A percentile compares a stretch with the other conserved stretches of the same genome.
Conservation (phyloP, 2,797 vertebrate genomes). For the Dallia pectoralis region DNA sequence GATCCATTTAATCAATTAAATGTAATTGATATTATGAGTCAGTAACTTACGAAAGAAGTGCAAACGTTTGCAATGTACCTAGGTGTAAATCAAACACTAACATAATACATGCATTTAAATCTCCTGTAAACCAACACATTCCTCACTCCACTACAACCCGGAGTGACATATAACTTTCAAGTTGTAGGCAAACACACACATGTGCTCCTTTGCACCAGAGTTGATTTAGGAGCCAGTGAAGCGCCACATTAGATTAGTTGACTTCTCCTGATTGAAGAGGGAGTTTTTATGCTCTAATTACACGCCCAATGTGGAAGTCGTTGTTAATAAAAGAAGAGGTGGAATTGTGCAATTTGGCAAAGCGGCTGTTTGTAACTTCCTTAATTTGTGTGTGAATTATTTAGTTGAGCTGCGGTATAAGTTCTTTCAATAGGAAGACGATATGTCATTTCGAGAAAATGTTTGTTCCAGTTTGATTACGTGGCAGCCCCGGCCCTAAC, state of each 20-base stretch:
- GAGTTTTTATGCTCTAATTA: constrained; percentile 45
- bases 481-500: background rate
- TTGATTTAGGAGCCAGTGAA: constrained; percentile 30
- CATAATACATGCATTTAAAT: too few species aligned
- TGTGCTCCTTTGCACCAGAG: constrained; percentile 14
- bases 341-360: constrained; percentile 44
- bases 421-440: constrained; percentile 2
- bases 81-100: too few species aligned
- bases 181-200: too few species aligned
- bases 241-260: constrained; percentile 47
- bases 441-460: background rate
- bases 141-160: too few species aligned
- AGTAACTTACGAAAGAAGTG: too few species aligned
- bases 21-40: too few species aligned
- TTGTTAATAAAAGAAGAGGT: constrained; percentile 49
- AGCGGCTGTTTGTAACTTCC: constrained; percentile 18
- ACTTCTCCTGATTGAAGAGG: constrained; percentile 52
- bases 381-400: constrained; percentile 29
- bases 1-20: too few species aligned
- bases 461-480: background rate
- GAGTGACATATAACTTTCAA: background rate
- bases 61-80: too few species aligned
- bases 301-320: constrained; percentile 37
- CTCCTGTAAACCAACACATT: too few species aligned
- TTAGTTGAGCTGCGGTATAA: constrained; percentile 12